Evolutionary conservation across 2,888 invertebrate genomes (phyloP).

Genomic region (Minunthozetes semirufus): DNA sequence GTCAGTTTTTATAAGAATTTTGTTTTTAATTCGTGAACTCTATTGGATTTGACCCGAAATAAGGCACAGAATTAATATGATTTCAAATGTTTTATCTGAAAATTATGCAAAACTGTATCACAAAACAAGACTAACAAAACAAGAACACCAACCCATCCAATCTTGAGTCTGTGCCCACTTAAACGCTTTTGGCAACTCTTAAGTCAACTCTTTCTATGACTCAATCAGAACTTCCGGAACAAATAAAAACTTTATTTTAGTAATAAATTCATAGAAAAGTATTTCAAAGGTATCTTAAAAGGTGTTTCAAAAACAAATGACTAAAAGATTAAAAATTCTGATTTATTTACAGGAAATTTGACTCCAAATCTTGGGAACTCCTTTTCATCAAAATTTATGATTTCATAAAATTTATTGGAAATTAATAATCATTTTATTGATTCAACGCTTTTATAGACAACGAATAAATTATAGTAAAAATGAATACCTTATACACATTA

Average conservation of each 20-base stretch:
- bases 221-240: slow-evolving; percentile 11
- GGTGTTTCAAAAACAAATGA: background rate
- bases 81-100: background rate
- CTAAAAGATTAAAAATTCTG: background rate
- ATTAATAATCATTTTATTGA: background rate
- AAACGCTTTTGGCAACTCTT: background rate
- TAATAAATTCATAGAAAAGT: too few species aligned
- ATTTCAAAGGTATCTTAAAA: too few species aligned
- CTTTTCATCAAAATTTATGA: slow-evolving; percentile 22
- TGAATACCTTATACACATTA: slow-evolving; percentile 12
- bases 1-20: too few species aligned
- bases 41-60: background rate
- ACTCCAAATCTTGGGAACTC: background rate
- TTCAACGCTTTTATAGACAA: background rate
- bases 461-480: background rate
- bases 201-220: background rate
- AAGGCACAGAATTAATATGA: background rate
- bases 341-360: slow-evolving; percentile 24
- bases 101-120: slow-evolving; percentile 1
- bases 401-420: background rate
- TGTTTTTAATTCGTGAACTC: too few species aligned
- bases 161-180: background rate
- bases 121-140: background rate
- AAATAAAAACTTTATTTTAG: background rate
- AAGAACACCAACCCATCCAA: background rate